A percentile compares a stretch with the other conserved stretches of the same genome.
phyloP scores from a whole-genome alignment of 2,888 invertebrate genomes.

The Catotricha subobsoleta region DNA sequence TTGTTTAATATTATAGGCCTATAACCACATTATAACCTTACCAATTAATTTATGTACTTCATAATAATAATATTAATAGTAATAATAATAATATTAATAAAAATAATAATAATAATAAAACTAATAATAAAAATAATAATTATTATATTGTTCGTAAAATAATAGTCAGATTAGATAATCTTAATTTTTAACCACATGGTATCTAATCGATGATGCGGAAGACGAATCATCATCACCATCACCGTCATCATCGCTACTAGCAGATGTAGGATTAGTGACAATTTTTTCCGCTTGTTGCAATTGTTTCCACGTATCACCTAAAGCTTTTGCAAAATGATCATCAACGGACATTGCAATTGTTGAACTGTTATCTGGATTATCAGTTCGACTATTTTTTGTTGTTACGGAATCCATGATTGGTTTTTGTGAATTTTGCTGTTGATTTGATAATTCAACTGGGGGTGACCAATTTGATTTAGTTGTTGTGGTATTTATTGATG shows the following conservation, averaged over 20 bases:
- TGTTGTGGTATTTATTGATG: background rate
- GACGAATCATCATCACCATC: background rate
- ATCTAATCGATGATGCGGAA: too few relatives aligned
- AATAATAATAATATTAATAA: too few relatives aligned
- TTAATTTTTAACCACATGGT: too few relatives aligned
- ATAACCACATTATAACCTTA: too few relatives aligned
- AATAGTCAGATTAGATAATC: too few relatives aligned
- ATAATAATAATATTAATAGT: too few relatives aligned
- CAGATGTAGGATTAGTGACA: constrained; percentile 18
- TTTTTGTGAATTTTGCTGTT: constrained; percentile 5
- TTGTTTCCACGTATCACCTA: constrained; percentile 68
- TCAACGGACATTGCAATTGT: constrained; percentile 52
- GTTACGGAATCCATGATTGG: constrained; percentile 13
- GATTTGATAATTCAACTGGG: background rate
- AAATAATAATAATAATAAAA: too few relatives aligned
- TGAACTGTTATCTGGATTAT: background rate
- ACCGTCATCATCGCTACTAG: background rate
- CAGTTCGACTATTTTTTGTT: background rate
- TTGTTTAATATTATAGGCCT: too few relatives aligned
- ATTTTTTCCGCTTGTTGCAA: constrained; percentile 38
- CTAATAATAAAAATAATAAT: too few relatives aligned
- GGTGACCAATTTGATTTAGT: background rate
- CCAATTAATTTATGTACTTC: too few relatives aligned
- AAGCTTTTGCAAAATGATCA: constrained; percentile 81
- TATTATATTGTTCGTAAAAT: too few relatives aligned